Percentiles rank a stretch among this genome's conserved stretches.
Conservation (phyloP, 2,797 vertebrate species). For the Onychomys leucogaster region DNA sequence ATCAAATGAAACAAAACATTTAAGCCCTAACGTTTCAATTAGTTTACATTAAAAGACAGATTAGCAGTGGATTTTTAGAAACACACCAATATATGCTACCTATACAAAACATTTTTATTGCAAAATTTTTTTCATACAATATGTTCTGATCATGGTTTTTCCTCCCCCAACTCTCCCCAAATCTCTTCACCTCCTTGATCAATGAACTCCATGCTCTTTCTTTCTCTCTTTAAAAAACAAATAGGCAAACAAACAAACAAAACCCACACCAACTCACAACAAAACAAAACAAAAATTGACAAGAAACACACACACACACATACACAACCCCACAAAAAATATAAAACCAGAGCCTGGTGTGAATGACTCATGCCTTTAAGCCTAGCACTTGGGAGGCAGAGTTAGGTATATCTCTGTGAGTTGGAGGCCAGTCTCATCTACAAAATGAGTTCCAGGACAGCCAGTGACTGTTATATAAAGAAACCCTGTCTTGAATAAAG, state of each 20-base stretch:
- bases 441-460: no score
- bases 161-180: background rate
- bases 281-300: background rate
- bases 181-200: background rate
- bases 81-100: background rate
- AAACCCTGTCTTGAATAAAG: no score
- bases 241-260: background rate
- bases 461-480: no score
- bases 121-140: background rate
- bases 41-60: conserved; percentile 43
- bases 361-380: no score
- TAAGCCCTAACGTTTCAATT: background rate
- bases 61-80: background rate
- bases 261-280: background rate
- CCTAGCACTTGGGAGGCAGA: no score
- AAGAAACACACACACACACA: background rate
- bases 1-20: background rate
- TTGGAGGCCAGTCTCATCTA: no score
- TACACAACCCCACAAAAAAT: background rate
- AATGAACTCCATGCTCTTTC: background rate
- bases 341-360: background rate
- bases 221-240: background rate
- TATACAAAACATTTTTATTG: background rate
- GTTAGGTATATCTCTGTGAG: no score
- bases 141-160: background rate